Evolutionary conservation across 2,888 invertebrate species (phyloP).

Genomic region (Aproaerema taeniolella): DNA sequence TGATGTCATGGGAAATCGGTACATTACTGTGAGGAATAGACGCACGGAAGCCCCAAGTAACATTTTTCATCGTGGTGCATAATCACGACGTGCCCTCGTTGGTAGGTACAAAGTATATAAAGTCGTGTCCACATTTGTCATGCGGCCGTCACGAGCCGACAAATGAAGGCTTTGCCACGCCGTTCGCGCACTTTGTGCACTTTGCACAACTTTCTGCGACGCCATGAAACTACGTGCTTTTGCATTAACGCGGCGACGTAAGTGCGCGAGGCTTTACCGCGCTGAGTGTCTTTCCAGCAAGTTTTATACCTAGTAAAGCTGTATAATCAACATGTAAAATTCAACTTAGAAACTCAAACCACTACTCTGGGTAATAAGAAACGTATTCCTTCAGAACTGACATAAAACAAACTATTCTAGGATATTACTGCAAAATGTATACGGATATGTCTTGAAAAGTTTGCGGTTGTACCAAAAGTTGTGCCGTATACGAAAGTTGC

Average conservation of each 20-base stretch:
- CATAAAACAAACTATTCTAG: slow-evolving; percentile 22
- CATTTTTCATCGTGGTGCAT: slow-evolving; percentile 61
- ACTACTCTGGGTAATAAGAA: slow-evolving; percentile 21
- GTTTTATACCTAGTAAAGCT: slow-evolving; percentile 63
- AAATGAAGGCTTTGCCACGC: slow-evolving; percentile 75
- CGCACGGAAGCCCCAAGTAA: slow-evolving; percentile 37
- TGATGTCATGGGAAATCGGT: slow-evolving; percentile 25
- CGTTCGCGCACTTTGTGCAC: slow-evolving; percentile 73
- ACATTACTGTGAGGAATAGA: slow-evolving; percentile 31
- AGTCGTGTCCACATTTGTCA: slow-evolving; percentile 74
- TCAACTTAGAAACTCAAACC: slow-evolving; percentile 31
- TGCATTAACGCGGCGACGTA: slow-evolving; percentile 68
- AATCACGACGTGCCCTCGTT: slow-evolving; percentile 50
- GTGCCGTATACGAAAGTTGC: slow-evolving; percentile 22
- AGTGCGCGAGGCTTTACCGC: slow-evolving; percentile 53
- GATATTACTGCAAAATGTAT: slow-evolving; percentile 11
- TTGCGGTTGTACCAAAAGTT: slow-evolving; percentile 18
- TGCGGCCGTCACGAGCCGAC: slow-evolving; percentile 72
- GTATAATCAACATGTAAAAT: slow-evolving; percentile 65
- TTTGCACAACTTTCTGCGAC: slow-evolving; percentile 70
- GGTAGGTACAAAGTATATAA: slow-evolving; percentile 33
- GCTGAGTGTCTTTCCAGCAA: slow-evolving; percentile 61
- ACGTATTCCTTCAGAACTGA: slow-evolving; percentile 16
- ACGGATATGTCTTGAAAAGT: slow-evolving; percentile 13
- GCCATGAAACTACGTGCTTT: slow-evolving; percentile 71